phyloP scores from a whole-genome alignment of 2,797 vertebrate species.

The Carcharodon carcharias region DNA sequence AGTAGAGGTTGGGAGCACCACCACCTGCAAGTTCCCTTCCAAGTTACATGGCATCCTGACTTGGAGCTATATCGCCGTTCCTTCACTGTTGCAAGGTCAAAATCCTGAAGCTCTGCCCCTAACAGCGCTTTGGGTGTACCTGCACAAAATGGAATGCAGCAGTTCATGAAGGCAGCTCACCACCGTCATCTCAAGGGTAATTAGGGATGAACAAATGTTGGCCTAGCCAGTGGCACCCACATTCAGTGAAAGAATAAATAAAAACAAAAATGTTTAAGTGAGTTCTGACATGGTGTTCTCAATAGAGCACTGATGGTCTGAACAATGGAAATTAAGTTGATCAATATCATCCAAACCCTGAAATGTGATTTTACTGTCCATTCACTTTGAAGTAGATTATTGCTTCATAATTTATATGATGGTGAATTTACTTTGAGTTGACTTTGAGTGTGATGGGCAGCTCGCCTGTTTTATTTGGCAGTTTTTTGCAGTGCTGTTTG shows the following conservation, averaged over 20 bases:
- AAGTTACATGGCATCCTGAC: background rate
- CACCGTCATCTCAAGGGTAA: background rate
- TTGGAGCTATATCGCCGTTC: no score
- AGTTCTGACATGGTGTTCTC: background rate
- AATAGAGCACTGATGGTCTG: background rate
- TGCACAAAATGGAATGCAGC: no score
- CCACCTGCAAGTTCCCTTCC: background rate
- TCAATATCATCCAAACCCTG: background rate
- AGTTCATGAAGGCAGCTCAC: background rate
- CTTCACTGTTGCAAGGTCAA: no score
- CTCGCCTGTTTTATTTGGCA: background rate
- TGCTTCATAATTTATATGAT: background rate
- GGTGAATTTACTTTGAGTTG: conserved; percentile 4
- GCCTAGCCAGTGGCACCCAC: no score
- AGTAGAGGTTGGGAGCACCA: background rate
- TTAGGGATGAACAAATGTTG: background rate
- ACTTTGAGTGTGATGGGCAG: background rate
- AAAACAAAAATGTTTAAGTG: background rate
- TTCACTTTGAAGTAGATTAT: background rate
- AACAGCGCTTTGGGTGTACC: no score
- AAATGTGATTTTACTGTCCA: conserved; percentile 13
- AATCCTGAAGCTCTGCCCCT: no score
- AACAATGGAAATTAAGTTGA: background rate
- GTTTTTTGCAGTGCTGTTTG: background rate
- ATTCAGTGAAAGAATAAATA: background rate